Evolutionary conservation across 2,888 invertebrate genomes (phyloP).

Genomic region (Agrotis ipsilon): DNA sequence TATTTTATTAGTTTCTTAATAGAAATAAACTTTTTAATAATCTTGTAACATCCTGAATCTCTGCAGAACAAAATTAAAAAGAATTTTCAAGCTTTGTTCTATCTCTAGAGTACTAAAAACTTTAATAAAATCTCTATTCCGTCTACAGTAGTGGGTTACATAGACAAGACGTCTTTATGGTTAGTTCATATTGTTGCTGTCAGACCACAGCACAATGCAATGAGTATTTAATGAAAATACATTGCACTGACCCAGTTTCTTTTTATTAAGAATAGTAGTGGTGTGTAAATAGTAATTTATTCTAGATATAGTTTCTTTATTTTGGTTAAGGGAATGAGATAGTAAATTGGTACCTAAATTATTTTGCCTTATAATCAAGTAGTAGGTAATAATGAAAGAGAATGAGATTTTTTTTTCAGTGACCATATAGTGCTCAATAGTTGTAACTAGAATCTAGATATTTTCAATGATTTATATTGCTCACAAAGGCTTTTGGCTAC

Average conservation of each 20-base stretch:
- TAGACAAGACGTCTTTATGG: slow-evolving; percentile 17
- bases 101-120: not conserved
- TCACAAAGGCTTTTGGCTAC: no score
- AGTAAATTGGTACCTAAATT: not conserved
- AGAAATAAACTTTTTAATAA: no score
- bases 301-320: not conserved
- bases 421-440: no score
- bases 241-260: slow-evolving; percentile 53
- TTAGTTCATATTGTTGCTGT: slow-evolving; percentile 10
- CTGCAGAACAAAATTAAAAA: no score
- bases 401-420: no score
- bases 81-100: not conserved
- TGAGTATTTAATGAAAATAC: slow-evolving; percentile 52
- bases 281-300: slow-evolving; percentile 18
- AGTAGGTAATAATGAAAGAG: no score
- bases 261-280: slow-evolving; percentile 43
- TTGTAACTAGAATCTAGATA: no score
- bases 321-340: not conserved
- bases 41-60: no score
- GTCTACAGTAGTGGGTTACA: not conserved
- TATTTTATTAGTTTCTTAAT: not conserved
- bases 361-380: no score
- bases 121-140: not conserved
- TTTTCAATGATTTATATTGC: no score
- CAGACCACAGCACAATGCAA: slow-evolving; percentile 29